phyloP scores from a whole-genome alignment of 37 sponge, comb jelly and placozoan genomes.

The Agelas oroides region DNA sequence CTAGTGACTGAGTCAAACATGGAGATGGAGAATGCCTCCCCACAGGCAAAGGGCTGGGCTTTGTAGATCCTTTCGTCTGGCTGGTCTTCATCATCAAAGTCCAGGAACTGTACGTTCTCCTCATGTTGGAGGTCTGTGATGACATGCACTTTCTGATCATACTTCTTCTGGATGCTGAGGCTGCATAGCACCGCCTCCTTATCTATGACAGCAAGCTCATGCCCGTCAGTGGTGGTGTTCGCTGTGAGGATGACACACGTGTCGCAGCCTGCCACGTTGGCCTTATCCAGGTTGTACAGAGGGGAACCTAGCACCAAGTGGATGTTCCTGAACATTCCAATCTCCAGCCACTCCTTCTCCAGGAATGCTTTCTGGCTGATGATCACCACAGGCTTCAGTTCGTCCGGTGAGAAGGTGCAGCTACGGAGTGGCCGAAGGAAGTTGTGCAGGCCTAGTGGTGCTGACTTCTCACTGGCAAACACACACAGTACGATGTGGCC shows the following conservation, averaged over 20 bases:
- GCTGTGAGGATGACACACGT: constrained; percentile 65
- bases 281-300: constrained; percentile 43
- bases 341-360: constrained; percentile 61
- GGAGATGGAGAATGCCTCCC: constrained; percentile 64
- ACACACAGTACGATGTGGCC: constrained; percentile 84
- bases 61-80: constrained; percentile 42
- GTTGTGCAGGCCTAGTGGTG: constrained; percentile 55
- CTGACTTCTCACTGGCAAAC: constrained; percentile 68
- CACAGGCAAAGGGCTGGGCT: constrained; percentile 73
- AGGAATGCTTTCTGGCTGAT: constrained; percentile 58
- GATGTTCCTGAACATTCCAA: constrained; percentile 46
- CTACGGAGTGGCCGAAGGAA: constrained; percentile 64
- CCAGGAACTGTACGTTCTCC: constrained; percentile 81
- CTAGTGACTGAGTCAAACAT: constrained; percentile 73
- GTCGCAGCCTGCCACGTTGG: constrained; percentile 45
- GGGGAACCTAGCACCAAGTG: constrained; percentile 68
- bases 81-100: constrained; percentile 71
- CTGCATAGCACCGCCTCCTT: constrained; percentile 78
- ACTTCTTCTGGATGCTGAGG: constrained; percentile 48
- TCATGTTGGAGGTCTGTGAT: constrained; percentile 65
- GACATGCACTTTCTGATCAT: constrained; percentile 33
- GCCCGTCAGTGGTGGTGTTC: neutral
- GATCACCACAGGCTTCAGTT: constrained; percentile 65
- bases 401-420: constrained; percentile 13
- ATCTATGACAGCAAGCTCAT: constrained; percentile 63